phyloP scores from a whole-genome alignment of 2,888 invertebrate genomes.

The Ormyrus thymus region DNA sequence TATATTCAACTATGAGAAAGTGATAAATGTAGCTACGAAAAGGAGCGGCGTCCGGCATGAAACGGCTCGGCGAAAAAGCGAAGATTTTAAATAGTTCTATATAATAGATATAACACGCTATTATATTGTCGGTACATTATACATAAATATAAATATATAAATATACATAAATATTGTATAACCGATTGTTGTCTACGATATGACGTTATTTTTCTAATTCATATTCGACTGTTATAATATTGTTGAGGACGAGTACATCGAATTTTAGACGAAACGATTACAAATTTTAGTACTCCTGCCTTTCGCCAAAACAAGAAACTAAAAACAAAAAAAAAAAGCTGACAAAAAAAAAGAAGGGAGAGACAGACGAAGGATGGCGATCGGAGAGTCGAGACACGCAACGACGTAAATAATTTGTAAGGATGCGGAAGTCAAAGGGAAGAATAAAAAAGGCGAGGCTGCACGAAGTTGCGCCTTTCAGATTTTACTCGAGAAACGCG shows the following conservation, averaged over 20 bases:
- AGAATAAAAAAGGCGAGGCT: background rate
- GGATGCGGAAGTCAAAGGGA: background rate
- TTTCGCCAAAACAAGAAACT: conserved; percentile 50
- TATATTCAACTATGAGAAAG: conserved; percentile 48
- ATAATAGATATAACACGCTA: conserved; percentile 38
- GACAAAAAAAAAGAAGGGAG: conserved; percentile 14
- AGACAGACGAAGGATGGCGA: conserved; percentile 25
- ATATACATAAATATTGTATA: conserved; percentile 65
- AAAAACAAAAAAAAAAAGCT: conserved; percentile 12
- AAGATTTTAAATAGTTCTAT: conserved; percentile 54
- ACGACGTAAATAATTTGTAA: conserved; percentile 53
- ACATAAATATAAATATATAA: conserved; percentile 51
- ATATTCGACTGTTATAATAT: conserved; percentile 74
- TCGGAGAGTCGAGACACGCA: conserved; percentile 38
- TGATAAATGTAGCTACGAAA: conserved; percentile 50
- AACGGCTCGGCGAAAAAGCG: conserved; percentile 36
- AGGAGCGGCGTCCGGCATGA: conserved; percentile 38
- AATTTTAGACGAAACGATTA: conserved; percentile 66
- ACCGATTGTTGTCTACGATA: conserved; percentile 74
- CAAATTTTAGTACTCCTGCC: conserved; percentile 57
- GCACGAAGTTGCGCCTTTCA: conserved; percentile 10
- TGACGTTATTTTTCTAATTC: conserved; percentile 75
- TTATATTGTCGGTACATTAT: conserved; percentile 62
- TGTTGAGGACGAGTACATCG: conserved; percentile 73
- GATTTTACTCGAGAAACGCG: conserved; percentile 22